Conservation (phyloP, 2,113 vertebrate species). For the Caloenas nicobarica region DNA sequence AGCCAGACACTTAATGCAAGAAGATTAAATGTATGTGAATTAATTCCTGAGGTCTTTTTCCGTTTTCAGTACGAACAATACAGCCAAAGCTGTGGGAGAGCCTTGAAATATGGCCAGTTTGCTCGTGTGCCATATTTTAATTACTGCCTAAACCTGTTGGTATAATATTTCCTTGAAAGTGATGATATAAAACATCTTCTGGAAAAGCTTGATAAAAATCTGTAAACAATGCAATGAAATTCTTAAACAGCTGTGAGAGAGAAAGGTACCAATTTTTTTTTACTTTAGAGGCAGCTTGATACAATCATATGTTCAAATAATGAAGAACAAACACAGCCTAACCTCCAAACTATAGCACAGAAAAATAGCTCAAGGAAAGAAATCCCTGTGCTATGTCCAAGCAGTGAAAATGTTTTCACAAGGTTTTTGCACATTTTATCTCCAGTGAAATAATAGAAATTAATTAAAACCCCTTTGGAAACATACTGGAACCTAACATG, state of each 20-base stretch:
- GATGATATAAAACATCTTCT: neutral
- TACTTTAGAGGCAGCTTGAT: slow-evolving; percentile 4
- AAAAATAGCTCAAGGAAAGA: neutral
- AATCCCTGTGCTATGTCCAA: neutral
- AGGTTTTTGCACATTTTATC: neutral
- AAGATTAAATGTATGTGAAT: slow-evolving; percentile 11
- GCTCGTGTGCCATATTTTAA: neutral
- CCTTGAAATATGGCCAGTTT: slow-evolving; percentile 33
- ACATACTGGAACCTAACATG: neutral
- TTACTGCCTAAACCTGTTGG: slow-evolving; percentile 19
- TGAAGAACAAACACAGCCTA: neutral
- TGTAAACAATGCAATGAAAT: neutral
- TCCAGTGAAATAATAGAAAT: neutral
- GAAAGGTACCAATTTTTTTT: neutral
- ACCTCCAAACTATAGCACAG: neutral
- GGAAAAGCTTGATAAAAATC: slow-evolving; percentile 22
- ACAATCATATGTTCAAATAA: neutral
- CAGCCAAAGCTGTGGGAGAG: slow-evolving; percentile 4
- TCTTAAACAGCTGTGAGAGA: neutral
- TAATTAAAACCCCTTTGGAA: neutral
- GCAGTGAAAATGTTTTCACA: neutral
- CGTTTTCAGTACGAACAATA: neutral
- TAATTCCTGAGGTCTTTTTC: slow-evolving; percentile 35
- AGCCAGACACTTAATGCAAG: neutral
- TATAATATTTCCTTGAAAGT: slow-evolving; percentile 45